A percentile compares a stretch with the other conserved stretches of the same genome.
These are phyloP conservation scores for Rattus rattus DNA, from an alignment of 2,113 vertebrate genomes.

Conservation along the genomic window DNA sequence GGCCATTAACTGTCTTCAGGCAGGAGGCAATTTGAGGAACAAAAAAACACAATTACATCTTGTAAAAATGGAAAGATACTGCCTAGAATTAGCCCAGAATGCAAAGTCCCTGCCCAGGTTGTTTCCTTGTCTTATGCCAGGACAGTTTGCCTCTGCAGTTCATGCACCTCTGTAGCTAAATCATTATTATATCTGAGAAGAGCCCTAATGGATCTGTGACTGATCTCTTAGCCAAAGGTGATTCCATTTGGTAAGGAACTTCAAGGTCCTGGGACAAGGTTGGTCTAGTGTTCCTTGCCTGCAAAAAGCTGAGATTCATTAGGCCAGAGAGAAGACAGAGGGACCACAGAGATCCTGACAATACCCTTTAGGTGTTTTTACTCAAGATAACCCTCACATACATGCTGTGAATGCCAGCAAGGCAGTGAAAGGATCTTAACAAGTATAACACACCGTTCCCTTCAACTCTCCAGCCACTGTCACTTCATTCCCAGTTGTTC, in stretches of 20 bases:
- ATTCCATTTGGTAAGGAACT: too few species aligned
- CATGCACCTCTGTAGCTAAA: background rate
- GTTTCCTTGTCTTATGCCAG: fast-evolving
- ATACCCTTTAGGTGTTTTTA: background rate
- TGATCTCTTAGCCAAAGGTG: background rate
- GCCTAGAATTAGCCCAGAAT: background rate
- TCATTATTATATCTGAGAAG: background rate
- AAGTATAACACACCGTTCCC: background rate
- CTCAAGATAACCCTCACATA: background rate
- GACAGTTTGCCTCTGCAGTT: background rate
- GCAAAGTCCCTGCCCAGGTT: background rate
- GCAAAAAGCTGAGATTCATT: background rate
- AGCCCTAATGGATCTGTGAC: background rate
- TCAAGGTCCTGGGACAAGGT: background rate
- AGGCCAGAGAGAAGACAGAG: background rate
- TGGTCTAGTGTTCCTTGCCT: background rate
- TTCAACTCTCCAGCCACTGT: background rate
- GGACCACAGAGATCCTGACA: background rate
- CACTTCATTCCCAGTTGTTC: background rate
- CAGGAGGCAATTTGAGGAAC: background rate
- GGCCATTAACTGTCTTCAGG: background rate
- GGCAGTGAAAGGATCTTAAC: background rate
- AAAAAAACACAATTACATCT: background rate
- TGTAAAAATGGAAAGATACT: background rate
- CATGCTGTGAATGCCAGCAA: background rate